Base-by-base conservation (phyloP, 2,888 invertebrate genomes). In the Pseudococcus viburni region DNA sequence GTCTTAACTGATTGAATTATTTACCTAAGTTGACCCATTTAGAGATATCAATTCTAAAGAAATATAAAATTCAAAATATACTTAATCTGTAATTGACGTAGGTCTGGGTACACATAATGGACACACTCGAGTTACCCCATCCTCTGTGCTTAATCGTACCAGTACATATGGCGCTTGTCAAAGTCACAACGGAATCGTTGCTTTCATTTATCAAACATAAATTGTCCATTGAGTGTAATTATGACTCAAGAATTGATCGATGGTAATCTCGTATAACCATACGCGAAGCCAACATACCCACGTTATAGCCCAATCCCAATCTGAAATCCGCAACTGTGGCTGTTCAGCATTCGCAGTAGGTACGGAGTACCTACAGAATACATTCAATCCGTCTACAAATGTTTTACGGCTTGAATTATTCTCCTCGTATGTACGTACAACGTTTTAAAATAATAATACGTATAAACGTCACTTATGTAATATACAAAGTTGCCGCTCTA, bases 211-310 rank as follows among this genome's bases (percentile, higher is more conserved):
- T 42, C 80, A 42, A 80, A 80, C 42, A 80, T 80, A 80, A 42
- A 80, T 80, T 80, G 80, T 80, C 80, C 80, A 42, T 80, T 80
- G 42, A 42, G 80, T 42, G 42, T 80, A 80, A 80, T 80, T 80
- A 80, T 80, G 80, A 80, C 80, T 80, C 80, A 80, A 80, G 26
- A 80, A 80, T 80, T 80, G 80, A 80, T 80, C 42, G 80, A 80
- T 80, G 39, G 42, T 80, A 80, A 80, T 80, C 80, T 80, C 42
- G 42, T 80, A 11, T 39, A 39, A 0, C 6, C 11, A 39, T 39
- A 17, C n/a, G 33, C 26, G 11, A 15, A 73, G 11, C 9, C 59
- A 8, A 73, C 33, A 1, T 73, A 73, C 33, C 11, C 68, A 73
- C 26, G 26, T 33, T 59, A 59, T 80, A 42, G 42, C 80, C 80